A percentile compares a stretch with the other conserved stretches of the same genome.
These are phyloP conservation scores for Tanypteryx hageni DNA, from an alignment of 2,888 invertebrate genomes.

Conservation along the genomic window DNA sequence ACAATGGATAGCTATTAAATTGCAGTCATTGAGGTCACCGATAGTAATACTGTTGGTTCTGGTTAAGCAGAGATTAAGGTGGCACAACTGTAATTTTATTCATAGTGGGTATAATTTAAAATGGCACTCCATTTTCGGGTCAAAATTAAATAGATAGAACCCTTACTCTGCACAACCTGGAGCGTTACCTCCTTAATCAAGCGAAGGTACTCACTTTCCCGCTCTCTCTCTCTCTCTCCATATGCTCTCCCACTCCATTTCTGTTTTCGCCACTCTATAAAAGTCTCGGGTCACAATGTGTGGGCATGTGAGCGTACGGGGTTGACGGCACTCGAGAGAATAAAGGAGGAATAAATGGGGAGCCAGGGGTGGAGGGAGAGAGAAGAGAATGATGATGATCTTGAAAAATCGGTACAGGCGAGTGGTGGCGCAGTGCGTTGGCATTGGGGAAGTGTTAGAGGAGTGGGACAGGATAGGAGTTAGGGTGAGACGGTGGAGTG, in stretches of 20 bases:
- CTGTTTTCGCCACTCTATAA: slow-evolving; percentile 61
- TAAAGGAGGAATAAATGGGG: slow-evolving; percentile 21
- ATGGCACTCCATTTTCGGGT: too few species aligned
- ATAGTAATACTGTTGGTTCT: too few species aligned
- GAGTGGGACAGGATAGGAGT: too few species aligned
- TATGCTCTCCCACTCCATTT: background rate
- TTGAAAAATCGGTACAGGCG: slow-evolving; percentile 58
- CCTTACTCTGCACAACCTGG: too few species aligned
- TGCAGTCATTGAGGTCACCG: too few species aligned
- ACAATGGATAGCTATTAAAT: too few species aligned
- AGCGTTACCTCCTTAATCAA: too few species aligned
- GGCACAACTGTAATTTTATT: too few species aligned
- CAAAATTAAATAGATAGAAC: too few species aligned
- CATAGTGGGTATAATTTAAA: too few species aligned
- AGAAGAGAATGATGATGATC: slow-evolving; percentile 57
- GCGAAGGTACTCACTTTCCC: background rate
- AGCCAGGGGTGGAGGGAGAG: background rate
- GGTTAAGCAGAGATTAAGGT: too few species aligned
- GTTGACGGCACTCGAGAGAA: slow-evolving; percentile 31
- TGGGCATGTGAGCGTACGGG: slow-evolving; percentile 47
- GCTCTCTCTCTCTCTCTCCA: background rate
- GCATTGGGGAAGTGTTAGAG: background rate
- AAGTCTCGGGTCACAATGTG: slow-evolving; percentile 54
- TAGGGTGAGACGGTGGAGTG: too few species aligned
- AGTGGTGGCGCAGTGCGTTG: slow-evolving; percentile 39